Base-by-base conservation (phyloP, 2,797 vertebrate genomes). In the Dallia pectoralis region DNA sequence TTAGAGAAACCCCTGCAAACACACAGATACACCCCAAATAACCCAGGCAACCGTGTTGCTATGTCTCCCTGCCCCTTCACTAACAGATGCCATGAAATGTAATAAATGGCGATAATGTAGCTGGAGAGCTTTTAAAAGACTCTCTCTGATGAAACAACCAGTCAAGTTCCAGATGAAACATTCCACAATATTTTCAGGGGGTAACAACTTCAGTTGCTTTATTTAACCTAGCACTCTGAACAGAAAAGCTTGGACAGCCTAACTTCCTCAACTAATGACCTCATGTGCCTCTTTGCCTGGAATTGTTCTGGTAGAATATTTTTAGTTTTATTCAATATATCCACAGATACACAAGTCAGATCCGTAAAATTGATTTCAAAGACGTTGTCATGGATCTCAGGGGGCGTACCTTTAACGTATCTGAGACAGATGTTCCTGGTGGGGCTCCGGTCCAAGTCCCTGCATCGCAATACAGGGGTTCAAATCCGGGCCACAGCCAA, bases 1-100 rank as follows among this genome's bases (percentile, higher is more conserved):
- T 29, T 27, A 68, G 56, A 70, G 66, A 51, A 72, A 40, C 33
- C 56, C n/a, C 63, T 56, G 61, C 27, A 62, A 25, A 63, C 19
- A n/a, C 18, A 53, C 19, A 56, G 51, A 56, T n/a, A 56, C 51
- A 19, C 51, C 51, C 51, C 51, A 56, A 56, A 56, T 7, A 56
- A 56, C n/a, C n/a, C 51, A 56, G 51, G 51, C n/a, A 56, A 56
- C n/a, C 51, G 8, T n/a, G n/a, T 56, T 56, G n/a, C 51, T n/a
- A 22, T 19, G n/a, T 53, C 51, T 22, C 48, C 6, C 51, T 53
- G n/a, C n/a, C 51, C 51, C 51, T 22, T 53, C 19, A 18, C n/a
- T n/a, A 19, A 56, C 51, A 56, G n/a, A 56, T 56, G n/a, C 9
- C 8, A 8, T 19, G 1, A 22, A 56, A 56, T n/a, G n/a, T 56